Evolutionary conservation across 2,113 vertebrate species (phyloP).

Genomic region (Lucifuga dentata): DNA sequence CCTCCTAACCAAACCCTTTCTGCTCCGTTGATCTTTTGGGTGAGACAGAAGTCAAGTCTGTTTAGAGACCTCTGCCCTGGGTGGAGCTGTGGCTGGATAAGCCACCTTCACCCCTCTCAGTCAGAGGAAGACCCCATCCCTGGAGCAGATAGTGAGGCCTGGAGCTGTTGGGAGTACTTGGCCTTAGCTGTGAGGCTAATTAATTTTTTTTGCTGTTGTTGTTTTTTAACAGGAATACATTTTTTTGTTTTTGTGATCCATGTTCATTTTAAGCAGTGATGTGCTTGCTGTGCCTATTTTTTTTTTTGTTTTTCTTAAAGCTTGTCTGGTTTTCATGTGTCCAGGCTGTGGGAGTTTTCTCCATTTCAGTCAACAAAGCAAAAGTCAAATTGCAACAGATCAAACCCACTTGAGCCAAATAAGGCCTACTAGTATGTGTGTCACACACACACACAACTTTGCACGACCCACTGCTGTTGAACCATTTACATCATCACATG

Average conservation of each 20-base stretch:
- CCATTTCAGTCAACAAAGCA: slow-evolving; percentile 56
- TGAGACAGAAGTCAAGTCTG: slow-evolving; percentile 63
- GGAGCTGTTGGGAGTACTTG: not conserved
- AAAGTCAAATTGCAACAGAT: slow-evolving; percentile 70
- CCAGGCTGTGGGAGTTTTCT: slow-evolving; percentile 26
- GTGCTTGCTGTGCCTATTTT: slow-evolving; percentile 10
- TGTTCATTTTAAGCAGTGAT: not conserved
- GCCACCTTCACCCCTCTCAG: slow-evolving; percentile 24
- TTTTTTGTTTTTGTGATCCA: not conserved
- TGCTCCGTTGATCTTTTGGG: slow-evolving; percentile 60
- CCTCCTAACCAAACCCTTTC: slow-evolving; percentile 69
- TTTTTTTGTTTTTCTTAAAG: not conserved
- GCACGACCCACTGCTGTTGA: slow-evolving; percentile 24
- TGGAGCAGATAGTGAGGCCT: slow-evolving; percentile 23
- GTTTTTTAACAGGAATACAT: not conserved
- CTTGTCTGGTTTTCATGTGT: slow-evolving; percentile 34
- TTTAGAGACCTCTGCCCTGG: slow-evolving; percentile 62
- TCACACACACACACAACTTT: slow-evolving; percentile 33
- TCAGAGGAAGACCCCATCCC: slow-evolving; percentile 32
- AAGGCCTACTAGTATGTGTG: slow-evolving; percentile 28
- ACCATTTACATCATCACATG: slow-evolving; percentile 30
- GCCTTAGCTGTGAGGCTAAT: not conserved
- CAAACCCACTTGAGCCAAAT: slow-evolving; percentile 46
- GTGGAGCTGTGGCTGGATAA: slow-evolving; percentile 23
- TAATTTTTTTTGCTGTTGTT: not conserved